Evolutionary conservation across 2,888 invertebrate species (phyloP).

Genomic region (Acanthosepion pharaonis): DNA sequence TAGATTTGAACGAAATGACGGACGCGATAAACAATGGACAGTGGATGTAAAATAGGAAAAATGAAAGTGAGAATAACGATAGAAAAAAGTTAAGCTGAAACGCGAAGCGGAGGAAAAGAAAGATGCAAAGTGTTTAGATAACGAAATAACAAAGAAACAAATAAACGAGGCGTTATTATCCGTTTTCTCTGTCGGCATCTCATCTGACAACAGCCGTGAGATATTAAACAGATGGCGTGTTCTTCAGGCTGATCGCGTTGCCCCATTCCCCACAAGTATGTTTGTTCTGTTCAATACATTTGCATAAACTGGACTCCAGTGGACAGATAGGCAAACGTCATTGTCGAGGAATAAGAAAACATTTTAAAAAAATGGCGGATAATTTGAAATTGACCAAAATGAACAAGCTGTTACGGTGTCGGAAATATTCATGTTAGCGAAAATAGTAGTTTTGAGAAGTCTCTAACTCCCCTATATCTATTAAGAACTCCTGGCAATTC

Average conservation of each 20-base stretch:
- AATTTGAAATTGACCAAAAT: neutral
- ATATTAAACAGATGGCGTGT: neutral
- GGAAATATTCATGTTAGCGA: neutral
- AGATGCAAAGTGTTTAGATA: neutral
- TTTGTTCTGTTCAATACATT: neutral
- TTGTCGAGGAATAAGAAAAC: neutral
- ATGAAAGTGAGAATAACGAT: too few species aligned
- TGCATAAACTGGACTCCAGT: neutral
- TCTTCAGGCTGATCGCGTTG: neutral
- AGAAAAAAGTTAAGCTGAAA: neutral
- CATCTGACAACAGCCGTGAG: neutral
- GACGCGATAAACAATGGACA: too few species aligned
- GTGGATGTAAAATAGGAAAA: too few species aligned
- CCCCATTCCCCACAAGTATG: neutral
- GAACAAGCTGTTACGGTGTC: neutral
- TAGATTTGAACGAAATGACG: too few species aligned
- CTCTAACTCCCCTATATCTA: neutral
- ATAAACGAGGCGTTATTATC: neutral
- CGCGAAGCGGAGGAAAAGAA: neutral
- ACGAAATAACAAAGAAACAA: constrained; percentile 4
- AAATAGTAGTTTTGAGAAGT: neutral
- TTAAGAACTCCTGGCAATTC: too few species aligned
- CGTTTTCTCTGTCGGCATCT: neutral
- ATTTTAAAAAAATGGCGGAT: neutral
- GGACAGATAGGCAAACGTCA: neutral